A percentile compares a stretch with the other conserved stretches of the same genome.
These are phyloP conservation scores for Thelaira solivaga DNA, from an alignment of 2,888 invertebrate species.

Conservation along the genomic window DNA sequence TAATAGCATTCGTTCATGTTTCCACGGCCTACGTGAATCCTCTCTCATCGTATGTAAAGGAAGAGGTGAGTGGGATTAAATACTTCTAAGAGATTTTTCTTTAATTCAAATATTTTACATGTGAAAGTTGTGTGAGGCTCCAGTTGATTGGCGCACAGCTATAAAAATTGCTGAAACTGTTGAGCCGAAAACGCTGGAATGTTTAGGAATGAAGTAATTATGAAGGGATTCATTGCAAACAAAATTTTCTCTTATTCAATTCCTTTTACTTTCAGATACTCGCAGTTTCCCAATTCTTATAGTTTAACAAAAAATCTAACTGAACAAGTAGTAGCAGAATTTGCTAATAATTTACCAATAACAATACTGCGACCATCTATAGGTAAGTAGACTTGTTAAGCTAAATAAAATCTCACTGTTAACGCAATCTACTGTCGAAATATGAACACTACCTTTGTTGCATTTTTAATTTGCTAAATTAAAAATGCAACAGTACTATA, in stretches of 20 bases:
- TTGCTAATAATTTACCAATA: conserved; percentile 82
- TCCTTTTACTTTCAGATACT: conserved; percentile 76
- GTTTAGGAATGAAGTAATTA: conserved; percentile 80
- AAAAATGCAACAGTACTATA: too few species aligned
- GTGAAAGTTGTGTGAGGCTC: conserved; percentile 71
- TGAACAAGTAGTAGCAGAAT: conserved; percentile 85
- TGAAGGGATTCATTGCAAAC: too few species aligned
- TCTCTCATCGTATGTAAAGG: conserved; percentile 84
- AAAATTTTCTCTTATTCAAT: too few species aligned
- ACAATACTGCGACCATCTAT: conserved; percentile 91
- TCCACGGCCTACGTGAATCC: conserved; percentile 93
- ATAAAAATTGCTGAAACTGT: conserved; percentile 80
- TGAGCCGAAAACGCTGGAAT: conserved; percentile 79
- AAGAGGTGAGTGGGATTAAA: conserved; percentile 78
- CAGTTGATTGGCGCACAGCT: conserved; percentile 82
- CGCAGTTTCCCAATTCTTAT: conserved; percentile 89
- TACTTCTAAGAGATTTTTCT: not conserved
- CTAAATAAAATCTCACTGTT: too few species aligned
- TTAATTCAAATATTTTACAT: not conserved
- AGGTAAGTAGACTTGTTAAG: conserved; percentile 78
- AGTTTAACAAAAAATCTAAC: conserved; percentile 91
- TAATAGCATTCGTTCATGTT: conserved; percentile 85
- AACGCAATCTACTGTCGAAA: too few species aligned
- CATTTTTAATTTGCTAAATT: too few species aligned
- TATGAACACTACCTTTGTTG: too few species aligned